Evolutionary conservation across 2,113 vertebrate species (phyloP).

Genomic region (Neopipo cinnamomea): DNA sequence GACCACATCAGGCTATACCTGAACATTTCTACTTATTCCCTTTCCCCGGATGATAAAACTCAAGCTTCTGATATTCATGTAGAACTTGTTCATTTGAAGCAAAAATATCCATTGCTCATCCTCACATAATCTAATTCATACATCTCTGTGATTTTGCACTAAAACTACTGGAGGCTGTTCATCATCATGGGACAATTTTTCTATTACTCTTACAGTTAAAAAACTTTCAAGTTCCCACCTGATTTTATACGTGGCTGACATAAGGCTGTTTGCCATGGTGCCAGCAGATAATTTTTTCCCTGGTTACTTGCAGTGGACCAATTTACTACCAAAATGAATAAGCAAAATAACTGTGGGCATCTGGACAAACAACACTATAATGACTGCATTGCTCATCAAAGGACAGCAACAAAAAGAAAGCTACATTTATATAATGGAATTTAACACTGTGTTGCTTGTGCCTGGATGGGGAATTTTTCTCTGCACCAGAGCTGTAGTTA

Average conservation of each 20-base stretch:
- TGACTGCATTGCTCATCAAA: not conserved
- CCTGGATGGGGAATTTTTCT: not conserved
- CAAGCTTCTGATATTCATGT: not conserved
- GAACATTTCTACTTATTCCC: not conserved
- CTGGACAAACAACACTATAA: not conserved
- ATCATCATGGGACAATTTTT: not conserved
- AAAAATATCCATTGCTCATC: not conserved
- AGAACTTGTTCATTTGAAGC: not conserved
- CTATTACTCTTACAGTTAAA: not conserved
- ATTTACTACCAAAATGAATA: not conserved
- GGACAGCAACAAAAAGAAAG: not conserved
- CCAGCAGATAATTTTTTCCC: not conserved
- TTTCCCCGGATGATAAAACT: not conserved
- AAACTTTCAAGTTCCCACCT: not conserved
- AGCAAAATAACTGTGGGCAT: not conserved
- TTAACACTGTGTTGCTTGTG: not conserved
- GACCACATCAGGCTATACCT: not conserved
- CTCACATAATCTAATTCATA: not conserved
- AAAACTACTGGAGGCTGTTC: not conserved
- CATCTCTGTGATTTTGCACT: not conserved
- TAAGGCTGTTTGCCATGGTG: not conserved
- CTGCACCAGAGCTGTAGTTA: not conserved
- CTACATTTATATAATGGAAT: not conserved
- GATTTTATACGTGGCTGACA: not conserved
- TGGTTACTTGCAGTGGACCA: not conserved